A percentile compares a stretch with the other conserved stretches of the same genome.
phyloP scores from a whole-genome alignment of 35 echinoderm and acorn worm genomes.

The Ptychodera flava region DNA sequence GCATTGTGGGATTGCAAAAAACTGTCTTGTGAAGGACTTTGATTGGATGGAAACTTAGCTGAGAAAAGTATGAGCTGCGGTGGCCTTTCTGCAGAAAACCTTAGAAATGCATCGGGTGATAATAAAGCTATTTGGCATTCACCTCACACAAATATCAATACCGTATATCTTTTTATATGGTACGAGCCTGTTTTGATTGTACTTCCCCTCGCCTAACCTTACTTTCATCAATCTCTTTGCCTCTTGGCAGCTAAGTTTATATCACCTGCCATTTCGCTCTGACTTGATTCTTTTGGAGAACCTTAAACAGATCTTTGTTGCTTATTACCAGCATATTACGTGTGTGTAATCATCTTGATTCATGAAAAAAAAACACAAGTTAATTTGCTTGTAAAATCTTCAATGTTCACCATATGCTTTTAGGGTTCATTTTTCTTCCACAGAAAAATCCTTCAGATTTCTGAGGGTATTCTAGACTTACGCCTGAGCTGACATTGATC shows the following conservation, averaged over 20 bases:
- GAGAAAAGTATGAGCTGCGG: background rate
- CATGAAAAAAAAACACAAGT: no score
- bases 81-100: background rate
- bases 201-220: background rate
- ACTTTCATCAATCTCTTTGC: background rate
- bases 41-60: background rate
- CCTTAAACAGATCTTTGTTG: no score
- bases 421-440: no score
- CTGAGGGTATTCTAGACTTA: no score
- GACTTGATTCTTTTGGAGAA: no score
- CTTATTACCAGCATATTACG: no score
- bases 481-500: no score
- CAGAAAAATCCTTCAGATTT: no score
- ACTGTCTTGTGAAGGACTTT: background rate
- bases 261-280: no score
- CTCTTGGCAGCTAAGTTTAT: background rate
- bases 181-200: background rate
- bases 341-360: no score
- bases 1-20: background rate
- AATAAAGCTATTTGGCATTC: background rate
- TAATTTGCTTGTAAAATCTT: no score
- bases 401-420: no score
- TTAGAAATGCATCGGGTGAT: background rate
- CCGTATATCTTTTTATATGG: background rate
- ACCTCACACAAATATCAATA: background rate